phyloP scores from a whole-genome alignment of 2,113 vertebrate genomes.

The Rhabdomys dilectus region DNA sequence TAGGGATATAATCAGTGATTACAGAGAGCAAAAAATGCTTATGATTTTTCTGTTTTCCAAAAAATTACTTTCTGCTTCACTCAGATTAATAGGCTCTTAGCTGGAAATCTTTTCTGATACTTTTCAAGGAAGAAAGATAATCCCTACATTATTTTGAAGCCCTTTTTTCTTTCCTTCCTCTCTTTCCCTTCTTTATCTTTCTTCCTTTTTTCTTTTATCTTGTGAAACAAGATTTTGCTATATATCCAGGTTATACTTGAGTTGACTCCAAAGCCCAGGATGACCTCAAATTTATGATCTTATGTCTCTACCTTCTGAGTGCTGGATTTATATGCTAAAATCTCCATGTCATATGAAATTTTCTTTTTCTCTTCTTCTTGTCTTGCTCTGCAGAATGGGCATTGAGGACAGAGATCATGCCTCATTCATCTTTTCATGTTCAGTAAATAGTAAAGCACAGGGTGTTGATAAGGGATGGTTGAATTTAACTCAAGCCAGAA shows the following conservation, averaged over 20 bases:
- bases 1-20: neutral
- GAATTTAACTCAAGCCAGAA: neutral
- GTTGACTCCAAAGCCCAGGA: neutral
- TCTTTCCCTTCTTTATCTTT: fast-evolving
- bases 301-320: neutral
- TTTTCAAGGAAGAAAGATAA: neutral
- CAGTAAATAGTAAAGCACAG: fast-evolving
- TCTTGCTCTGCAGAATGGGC: neutral
- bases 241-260: neutral
- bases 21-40: neutral
- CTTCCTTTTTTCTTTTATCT: neutral
- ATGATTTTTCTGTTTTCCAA: conserved; percentile 4
- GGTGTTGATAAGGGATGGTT: neutral
- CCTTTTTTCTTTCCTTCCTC: neutral
- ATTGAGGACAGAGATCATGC: fast-evolving
- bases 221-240: neutral
- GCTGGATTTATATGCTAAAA: neutral
- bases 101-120: neutral
- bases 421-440: neutral
- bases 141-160: neutral
- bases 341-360: neutral
- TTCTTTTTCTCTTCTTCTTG: neutral
- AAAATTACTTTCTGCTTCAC: neutral
- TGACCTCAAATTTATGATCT: neutral
- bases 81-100: neutral